These are phyloP conservation scores for Drosophila lini DNA, from an alignment of 1,140 invertebrate species.

Conservation along the genomic window DNA sequence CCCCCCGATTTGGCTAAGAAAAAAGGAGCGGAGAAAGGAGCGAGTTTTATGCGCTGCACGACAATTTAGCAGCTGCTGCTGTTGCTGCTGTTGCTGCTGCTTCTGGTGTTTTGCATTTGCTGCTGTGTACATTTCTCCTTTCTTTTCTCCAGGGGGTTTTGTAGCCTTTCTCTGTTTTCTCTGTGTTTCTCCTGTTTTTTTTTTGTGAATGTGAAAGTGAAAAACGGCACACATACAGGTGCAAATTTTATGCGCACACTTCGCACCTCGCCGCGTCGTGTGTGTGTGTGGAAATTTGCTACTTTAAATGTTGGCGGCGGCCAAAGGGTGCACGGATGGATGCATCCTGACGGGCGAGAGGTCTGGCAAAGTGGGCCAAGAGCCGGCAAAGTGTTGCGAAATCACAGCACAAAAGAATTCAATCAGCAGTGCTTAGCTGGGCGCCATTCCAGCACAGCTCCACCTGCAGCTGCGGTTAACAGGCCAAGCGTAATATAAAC, in stretches of 20 bases:
- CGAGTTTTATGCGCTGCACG: constrained; percentile 66
- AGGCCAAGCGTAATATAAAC: constrained; percentile 82
- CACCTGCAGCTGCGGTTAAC: constrained; percentile 72
- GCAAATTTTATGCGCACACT: constrained; percentile 79
- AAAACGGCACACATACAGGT: constrained; percentile 63
- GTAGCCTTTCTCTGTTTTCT: not conserved
- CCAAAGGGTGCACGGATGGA: constrained; percentile 48
- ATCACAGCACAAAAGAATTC: constrained; percentile 81
- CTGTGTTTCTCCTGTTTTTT: not conserved
- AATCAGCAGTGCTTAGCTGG: constrained; percentile 80
- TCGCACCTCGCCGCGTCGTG: constrained; percentile 60
- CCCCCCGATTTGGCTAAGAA: not conserved
- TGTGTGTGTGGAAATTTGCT: constrained; percentile 65
- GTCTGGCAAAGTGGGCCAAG: constrained; percentile 33
- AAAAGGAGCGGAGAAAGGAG: constrained; percentile 49
- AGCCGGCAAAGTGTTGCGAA: constrained; percentile 71
- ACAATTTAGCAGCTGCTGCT: constrained; percentile 72
- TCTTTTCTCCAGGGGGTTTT: constrained; percentile 3
- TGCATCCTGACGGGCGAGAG: constrained; percentile 28
- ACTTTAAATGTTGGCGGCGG: constrained; percentile 71
- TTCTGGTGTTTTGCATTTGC: constrained; percentile 64
- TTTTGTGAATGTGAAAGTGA: constrained; percentile 69
- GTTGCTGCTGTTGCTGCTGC: constrained; percentile 11
- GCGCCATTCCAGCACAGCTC: constrained; percentile 36
- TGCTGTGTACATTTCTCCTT: constrained; percentile 33